Conservation (phyloP, 2,888 invertebrate genomes). For the Agrilus biguttatus region DNA sequence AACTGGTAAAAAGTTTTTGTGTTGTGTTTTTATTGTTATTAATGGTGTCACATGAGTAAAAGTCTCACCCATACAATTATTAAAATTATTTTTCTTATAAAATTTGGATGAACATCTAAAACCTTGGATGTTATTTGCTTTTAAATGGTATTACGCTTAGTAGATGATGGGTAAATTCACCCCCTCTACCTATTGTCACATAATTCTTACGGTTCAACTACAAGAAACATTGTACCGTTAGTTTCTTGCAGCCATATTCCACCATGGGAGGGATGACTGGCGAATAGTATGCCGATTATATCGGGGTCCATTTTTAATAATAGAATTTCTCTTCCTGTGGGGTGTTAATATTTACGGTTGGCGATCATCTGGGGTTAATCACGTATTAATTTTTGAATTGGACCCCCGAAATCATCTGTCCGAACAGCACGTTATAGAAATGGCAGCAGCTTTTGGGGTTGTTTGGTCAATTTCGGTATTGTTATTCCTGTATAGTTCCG, state of each 20-base stretch:
- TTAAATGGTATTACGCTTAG: too few species aligned
- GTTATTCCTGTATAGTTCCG: conserved; percentile 64
- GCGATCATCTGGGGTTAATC: conserved; percentile 94
- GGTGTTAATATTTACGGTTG: conserved; percentile 96
- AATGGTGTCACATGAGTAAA: too few species aligned
- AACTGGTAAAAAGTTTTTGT: too few species aligned
- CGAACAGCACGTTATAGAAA: conserved; percentile 89
- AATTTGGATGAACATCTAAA: too few species aligned
- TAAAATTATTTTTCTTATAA: too few species aligned
- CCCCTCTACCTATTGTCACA: too few species aligned
- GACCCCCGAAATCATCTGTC: conserved; percentile 90
- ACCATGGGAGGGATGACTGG: conserved; percentile 56
- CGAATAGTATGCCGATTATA: conserved; percentile 84
- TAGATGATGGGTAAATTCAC: too few species aligned
- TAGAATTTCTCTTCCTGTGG: conserved; percentile 85
- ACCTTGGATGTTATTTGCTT: too few species aligned
- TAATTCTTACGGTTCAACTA: neutral
- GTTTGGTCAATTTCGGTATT: conserved; percentile 88
- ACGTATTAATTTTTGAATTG: conserved; percentile 92
- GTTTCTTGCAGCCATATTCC: conserved; percentile 53
- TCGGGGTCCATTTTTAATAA: conserved; percentile 82
- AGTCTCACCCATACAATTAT: too few species aligned
- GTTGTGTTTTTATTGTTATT: too few species aligned
- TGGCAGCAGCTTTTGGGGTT: conserved; percentile 85
- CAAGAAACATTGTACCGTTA: neutral